A percentile compares a stretch with the other conserved stretches of the same genome.
Evolutionary conservation across 2,113 vertebrate genomes (phyloP).

Genomic region (Otus sunia): DNA sequence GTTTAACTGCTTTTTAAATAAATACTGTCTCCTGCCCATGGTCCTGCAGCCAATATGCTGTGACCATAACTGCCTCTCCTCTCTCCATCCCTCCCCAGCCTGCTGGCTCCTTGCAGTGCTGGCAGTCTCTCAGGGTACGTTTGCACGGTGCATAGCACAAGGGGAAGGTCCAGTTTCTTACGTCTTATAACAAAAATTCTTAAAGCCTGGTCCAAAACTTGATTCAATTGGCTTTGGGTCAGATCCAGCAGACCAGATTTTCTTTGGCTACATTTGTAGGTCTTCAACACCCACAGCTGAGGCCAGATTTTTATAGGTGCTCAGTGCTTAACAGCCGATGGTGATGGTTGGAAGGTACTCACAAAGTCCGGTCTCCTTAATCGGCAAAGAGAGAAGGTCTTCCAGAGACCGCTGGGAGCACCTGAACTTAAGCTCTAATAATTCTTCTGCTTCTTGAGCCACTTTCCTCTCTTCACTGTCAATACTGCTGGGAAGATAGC

Average conservation of each 20-base stretch:
- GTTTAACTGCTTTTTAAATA: background rate
- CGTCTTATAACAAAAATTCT: background rate
- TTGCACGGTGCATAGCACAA: background rate
- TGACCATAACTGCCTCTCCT: background rate
- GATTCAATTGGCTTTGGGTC: background rate
- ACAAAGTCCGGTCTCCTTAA: background rate
- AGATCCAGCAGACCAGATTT: conserved; percentile 2
- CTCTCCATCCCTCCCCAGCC: background rate
- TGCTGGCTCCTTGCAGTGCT: background rate
- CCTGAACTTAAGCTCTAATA: background rate
- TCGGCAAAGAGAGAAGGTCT: background rate
- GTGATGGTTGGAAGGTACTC: background rate
- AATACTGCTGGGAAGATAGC: accelerated
- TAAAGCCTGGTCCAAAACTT: background rate
- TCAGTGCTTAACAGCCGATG: background rate
- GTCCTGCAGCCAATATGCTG: background rate
- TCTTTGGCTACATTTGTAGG: background rate
- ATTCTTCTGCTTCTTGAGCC: background rate
- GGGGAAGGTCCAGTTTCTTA: conserved; percentile 19
- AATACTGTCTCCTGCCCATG: background rate
- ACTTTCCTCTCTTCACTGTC: background rate
- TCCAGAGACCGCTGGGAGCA: background rate
- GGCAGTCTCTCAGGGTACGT: background rate
- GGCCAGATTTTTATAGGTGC: background rate
- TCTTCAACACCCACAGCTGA: background rate